Evolutionary conservation across 1,140 invertebrate genomes (phyloP), one percentile per base, ranked within the genome.

Genomic region (Hypothenemus hampei): DNA sequence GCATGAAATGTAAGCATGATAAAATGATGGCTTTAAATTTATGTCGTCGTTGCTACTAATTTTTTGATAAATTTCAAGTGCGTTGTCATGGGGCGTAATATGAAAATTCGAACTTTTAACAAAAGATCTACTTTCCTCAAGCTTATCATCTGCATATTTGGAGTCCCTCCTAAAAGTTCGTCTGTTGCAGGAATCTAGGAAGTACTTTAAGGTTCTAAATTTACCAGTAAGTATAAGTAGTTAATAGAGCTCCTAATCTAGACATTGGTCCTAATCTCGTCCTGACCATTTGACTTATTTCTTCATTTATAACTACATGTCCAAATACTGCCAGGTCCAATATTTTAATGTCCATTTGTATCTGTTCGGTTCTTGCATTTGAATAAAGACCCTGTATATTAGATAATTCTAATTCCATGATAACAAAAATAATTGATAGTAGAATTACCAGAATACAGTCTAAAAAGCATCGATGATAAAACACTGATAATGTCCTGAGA

Each of bases 281-380:
- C 6, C 73, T 31, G 0, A 74, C 77, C 0, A 72, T 66, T 13
- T 60, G 60, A 13, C 78, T 65, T 0, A 81, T 73, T 31, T 76
- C 67, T 10, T 78, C 74, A 40, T 78, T 76, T 1, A 77, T 69
- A 3, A 83, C 71, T 15, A 70, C 61, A 59, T 79, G 78, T 0
- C 83, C 83, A 60, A 77, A 82, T 8, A 84, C 61, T 0, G 80
- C 74, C 57, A 85, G 68, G 58, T 84, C 65, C 26, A 65, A 29
- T 18, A 66, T 58, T 49, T 54, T 59, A n/a, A 41, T 41, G 5
- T 26, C 16, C n/a, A 63, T 45, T n/a, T 54, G 23, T 8, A 65
- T 53, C 23, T 60, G 35, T 29, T 50, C 33, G 20, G 22, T 4
- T 5, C 13, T 21, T 7, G 46, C 39, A 20, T 54, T 59, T 31